Evolutionary conservation across 64 coral and sea anemone genomes (phyloP), one percentile per base, ranked within the genome.

Genomic region (Cladopsammia gracilis): DNA sequence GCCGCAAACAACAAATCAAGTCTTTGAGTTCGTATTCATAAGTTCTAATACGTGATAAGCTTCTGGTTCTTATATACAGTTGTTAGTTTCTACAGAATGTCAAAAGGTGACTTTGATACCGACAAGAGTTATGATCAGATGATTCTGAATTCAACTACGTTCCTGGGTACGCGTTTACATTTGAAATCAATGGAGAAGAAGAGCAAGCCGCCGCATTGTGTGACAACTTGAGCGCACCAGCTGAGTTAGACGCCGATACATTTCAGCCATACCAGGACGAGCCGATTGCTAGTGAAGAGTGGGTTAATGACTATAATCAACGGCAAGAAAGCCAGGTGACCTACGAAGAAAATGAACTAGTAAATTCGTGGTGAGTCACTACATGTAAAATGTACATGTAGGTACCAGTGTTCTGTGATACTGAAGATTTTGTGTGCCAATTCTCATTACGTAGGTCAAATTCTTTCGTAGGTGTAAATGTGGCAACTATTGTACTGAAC

Each of bases 241-340:
- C 56, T 25, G 59, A 83, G 57, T 24, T 83, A 20, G 58, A 83
- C 0, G 22, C 58, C 23, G 80, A 83, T 64, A 83, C 59, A 19
- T 83, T 64, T 64, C 0, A 65, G 59, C 80, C 80, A 14, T 83
- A 83, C 25, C 23, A 83, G 64, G 80, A 83, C 26, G 80, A 83
- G 48, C 80, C 80, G 24, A 66, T 83, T 64, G 80, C 58, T 19
- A 64, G 57, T 85, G 81, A 85, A 85, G 81, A 85, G 58, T 85
- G 81, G 26, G 81, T 68, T 85, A 65, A 2, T 85, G 61, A 85
- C 58, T 85, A 85, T 85, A 16, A 67, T 24, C 1, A 66, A 85
- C 64, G 16, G 26, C 60, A 85, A 85, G 59, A 85, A 22, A 85
- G 58, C 81, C 81, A 85, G 48, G 61, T 59, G 64, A 25, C 64